Percentiles rank a stretch among this genome's conserved stretches.
phyloP scores from a whole-genome alignment of 1,140 invertebrate genomes.

The Caenorhabditis inopinata region DNA sequence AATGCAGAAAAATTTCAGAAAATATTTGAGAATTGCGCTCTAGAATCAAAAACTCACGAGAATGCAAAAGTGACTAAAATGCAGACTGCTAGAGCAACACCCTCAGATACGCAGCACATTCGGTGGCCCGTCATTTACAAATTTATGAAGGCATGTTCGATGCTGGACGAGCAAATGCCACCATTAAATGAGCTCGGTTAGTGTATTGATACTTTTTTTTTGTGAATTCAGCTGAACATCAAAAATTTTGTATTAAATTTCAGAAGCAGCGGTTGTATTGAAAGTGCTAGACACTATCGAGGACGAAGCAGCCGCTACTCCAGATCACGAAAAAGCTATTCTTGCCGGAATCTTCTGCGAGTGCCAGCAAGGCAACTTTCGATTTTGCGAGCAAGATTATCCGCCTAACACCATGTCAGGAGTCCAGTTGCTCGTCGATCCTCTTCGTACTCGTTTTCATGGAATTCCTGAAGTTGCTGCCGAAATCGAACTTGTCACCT shows the following conservation, averaged over 20 bases:
- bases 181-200: neutral
- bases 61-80: neutral
- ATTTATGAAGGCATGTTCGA: neutral
- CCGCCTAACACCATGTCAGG: neutral
- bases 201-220: neutral
- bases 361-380: neutral
- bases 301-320: neutral
- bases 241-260: neutral
- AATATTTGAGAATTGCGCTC: neutral
- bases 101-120: neutral
- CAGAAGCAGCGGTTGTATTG: neutral
- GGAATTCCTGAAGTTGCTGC: neutral
- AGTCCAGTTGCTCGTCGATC: neutral
- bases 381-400: neutral
- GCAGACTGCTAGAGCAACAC: neutral
- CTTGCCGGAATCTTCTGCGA: neutral
- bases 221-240: neutral
- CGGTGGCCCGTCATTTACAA: neutral
- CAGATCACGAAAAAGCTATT: neutral
- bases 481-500: neutral
- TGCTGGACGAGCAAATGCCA: neutral
- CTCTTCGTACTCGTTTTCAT: neutral
- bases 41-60: neutral
- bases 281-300: neutral
- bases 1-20: neutral